Percentiles rank a stretch among this genome's conserved stretches.
Conservation (phyloP, 2,797 vertebrate genomes). For the Xenentodon cancila region DNA sequence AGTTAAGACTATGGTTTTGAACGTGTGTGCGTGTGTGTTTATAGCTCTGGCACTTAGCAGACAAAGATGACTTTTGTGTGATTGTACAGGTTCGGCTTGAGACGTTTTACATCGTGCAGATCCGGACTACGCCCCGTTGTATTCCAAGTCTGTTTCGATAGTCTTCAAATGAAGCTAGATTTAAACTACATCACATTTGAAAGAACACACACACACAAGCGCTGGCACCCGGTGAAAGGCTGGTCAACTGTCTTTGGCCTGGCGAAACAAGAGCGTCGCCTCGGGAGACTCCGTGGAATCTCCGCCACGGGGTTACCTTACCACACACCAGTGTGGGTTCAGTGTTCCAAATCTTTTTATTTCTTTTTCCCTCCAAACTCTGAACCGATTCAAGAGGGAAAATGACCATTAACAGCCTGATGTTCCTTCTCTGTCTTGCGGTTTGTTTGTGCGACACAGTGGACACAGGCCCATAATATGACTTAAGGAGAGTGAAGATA, state of each 20-base stretch:
- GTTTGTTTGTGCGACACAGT: conserved; percentile 68
- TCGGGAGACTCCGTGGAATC: conserved; percentile 74
- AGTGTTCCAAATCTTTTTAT: conserved; percentile 63
- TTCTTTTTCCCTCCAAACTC: conserved; percentile 67
- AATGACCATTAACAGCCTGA: conserved; percentile 57
- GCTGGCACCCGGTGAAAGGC: conserved; percentile 68
- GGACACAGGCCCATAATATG: conserved; percentile 59
- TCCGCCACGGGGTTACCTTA: conserved; percentile 65
- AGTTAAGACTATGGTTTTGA: conserved; percentile 36
- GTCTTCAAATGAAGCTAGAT: conserved; percentile 63
- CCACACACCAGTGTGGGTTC: conserved; percentile 63
- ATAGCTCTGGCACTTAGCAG: conserved; percentile 40
- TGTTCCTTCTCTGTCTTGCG: conserved; percentile 45
- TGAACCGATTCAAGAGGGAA: conserved; percentile 64
- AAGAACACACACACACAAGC: conserved; percentile 48
- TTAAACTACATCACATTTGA: conserved; percentile 45
- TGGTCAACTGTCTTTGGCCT: conserved; percentile 61
- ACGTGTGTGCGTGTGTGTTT: conserved; percentile 13
- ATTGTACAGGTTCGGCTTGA: conserved; percentile 44
- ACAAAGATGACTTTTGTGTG: conserved; percentile 47
- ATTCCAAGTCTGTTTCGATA: conserved; percentile 61
- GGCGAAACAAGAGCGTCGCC: conserved; percentile 56
- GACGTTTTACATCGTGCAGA: conserved; percentile 28
- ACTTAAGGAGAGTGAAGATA: conserved; percentile 70
- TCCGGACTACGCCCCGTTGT: conserved; percentile 27